Evolutionary conservation across 1,140 invertebrate species (phyloP), one percentile per base, ranked within the genome.

Genomic region (Paramacrobiotus metropolitanus): DNA sequence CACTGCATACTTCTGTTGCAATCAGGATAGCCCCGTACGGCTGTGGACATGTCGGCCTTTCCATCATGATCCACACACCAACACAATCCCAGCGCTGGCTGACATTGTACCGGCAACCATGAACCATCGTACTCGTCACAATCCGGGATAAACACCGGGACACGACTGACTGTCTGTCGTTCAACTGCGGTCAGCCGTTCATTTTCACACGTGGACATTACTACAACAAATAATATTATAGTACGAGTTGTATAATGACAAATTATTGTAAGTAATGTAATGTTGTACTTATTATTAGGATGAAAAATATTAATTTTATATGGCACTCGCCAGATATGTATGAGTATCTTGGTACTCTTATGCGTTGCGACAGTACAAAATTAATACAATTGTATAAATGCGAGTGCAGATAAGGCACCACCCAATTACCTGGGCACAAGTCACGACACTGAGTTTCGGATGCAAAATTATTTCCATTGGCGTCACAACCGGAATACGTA

Each of bases 401-500:
- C n/a, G n/a, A n/a, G n/a, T n/a, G n/a, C n/a, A n/a, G n/a, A n/a
- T n/a, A n/a, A n/a, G n/a, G n/a, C n/a, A n/a, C n/a, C 34, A n/a
- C n/a, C 34, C 34, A 40, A 9, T 68, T 68, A 82, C 75, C 79
- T 64, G 84, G 85, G 71, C 87, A 91, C 1, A 86, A 81, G 2
- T 79, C 75, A 66, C 84, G 82, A 71, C 90, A 94, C 64, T 86
- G 83, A 20, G 81, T 75, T 65, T 85, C 81, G 31, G 80, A 84
- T 31, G 84, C 80, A 77, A 93, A 94, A 66, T 87, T 84, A 72
- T 93, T 94, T 67, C 86, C 82, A 68, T 87, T 90, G 48, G 85
- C 82, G 44, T 82, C 82, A 64, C 83, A 84, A 30, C 82, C 82
- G 15, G 77, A 77, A 67, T 83, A 85, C 0, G 71, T 71, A 66